Evolutionary conservation across 2,888 invertebrate genomes (phyloP), one percentile per base, ranked within the genome.

Genomic region (Thelaira solivaga): DNA sequence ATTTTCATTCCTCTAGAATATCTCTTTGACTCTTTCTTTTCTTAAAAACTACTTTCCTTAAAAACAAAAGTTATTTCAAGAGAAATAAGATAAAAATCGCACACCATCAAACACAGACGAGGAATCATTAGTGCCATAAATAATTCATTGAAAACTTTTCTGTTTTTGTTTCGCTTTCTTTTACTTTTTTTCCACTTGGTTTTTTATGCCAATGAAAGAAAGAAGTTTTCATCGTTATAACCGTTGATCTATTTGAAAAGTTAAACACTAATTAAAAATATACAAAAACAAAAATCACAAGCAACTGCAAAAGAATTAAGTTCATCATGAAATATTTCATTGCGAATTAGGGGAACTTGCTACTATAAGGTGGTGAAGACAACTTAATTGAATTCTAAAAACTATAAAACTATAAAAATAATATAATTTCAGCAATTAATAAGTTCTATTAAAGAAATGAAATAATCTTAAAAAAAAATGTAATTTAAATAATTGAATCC

Each of bases 211-310:
- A 71, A 31, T 34, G 18, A 24, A 61, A 53, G 13, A 16, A 4
- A 49, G 31, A n/a, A n/a, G n/a, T n/a, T 59, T 59, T 34, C 13
- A 24, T 34, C 6, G 26, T 13, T 43, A 41, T 53, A 61, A 67
- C 59, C 47, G 61, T 76, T 72, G 67, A 76, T 67, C 45, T 47
- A 47, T 72, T 68, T 49, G 16, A 47, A 22, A 62, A 62, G 49
- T 57, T 64, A 49, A 71, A 67, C 29, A 68, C 49, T 67, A 67
- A 76, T 76, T 72, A 67, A 59, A n/a, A 61, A 49, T 26, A 45
- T 29, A 41, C 53, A 67, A 26, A 51, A 26, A 69, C 26, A 26
- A 20, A 22, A 16, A 59, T 43, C 29, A 26, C 8, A 26, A 39
- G 29, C n/a, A 39, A 7, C 18, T 22, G 34, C 8, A 34, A 53